These are phyloP conservation scores for Galeopterus variegatus DNA, from an alignment of 2,113 vertebrate species.

Conservation along the genomic window DNA sequence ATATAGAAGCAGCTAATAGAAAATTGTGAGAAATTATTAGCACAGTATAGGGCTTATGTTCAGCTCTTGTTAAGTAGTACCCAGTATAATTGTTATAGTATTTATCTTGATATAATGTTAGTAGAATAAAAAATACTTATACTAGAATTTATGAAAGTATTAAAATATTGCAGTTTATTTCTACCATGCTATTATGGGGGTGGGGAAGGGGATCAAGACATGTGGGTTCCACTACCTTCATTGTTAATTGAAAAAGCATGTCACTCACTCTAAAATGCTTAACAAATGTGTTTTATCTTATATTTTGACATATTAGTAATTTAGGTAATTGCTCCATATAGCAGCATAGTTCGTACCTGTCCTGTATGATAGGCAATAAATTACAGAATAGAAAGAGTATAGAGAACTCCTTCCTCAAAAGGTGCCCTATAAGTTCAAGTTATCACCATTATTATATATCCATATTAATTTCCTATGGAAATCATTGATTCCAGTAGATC, in stretches of 20 bases:
- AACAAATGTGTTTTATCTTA: slow-evolving; percentile 48
- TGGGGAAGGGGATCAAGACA: not conserved
- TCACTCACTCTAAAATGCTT: slow-evolving; percentile 51
- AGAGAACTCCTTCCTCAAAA: not conserved
- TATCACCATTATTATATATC: not conserved
- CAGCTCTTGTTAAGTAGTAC: not conserved
- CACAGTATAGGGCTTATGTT: not conserved
- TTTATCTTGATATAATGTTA: slow-evolving; percentile 37
- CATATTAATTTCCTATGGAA: slow-evolving; percentile 25
- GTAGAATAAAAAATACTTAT: slow-evolving; percentile 40
- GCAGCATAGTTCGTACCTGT: not conserved
- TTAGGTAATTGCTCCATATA: slow-evolving; percentile 8
- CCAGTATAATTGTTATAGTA: slow-evolving; percentile 12
- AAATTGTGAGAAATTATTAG: slow-evolving; percentile 31
- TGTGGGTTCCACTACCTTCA: slow-evolving; percentile 39
- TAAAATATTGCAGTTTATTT: slow-evolving; percentile 24
- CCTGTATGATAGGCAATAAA: slow-evolving; percentile 21
- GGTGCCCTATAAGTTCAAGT: not conserved
- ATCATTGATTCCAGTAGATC: not conserved
- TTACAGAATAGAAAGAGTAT: slow-evolving; percentile 11
- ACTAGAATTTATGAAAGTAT: slow-evolving; percentile 33
- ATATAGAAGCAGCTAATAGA: slow-evolving; percentile 40
- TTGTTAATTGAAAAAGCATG: slow-evolving; percentile 56
- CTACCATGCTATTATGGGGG: not conserved
- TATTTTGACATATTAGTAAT: slow-evolving; percentile 56